phyloP scores from a whole-genome alignment of 2,797 vertebrate species.

The Myotis findleyi region DNA sequence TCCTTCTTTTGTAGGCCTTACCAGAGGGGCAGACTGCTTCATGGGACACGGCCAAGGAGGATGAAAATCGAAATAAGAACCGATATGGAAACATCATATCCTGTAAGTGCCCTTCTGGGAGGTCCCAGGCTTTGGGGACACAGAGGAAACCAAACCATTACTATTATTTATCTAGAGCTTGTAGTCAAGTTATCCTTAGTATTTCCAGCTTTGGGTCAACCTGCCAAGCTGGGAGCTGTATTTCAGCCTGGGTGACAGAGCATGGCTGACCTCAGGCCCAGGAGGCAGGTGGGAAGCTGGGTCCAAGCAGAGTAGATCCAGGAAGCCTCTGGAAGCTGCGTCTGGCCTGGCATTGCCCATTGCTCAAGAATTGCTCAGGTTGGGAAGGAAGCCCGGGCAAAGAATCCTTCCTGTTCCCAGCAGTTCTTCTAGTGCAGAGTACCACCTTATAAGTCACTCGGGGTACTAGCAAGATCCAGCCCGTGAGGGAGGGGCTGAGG shows the following conservation, averaged over 20 bases:
- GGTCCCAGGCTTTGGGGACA: not conserved
- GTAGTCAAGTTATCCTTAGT: not conserved
- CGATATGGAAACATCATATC: slow-evolving; percentile 99
- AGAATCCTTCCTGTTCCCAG: not conserved
- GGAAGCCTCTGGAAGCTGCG: not conserved
- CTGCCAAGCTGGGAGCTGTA: not conserved
- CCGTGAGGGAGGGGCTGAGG: not conserved
- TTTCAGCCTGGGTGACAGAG: not conserved
- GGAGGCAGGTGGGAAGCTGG: not conserved
- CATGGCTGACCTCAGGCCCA: not conserved
- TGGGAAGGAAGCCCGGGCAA: not conserved
- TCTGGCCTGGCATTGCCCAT: not conserved
- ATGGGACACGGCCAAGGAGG: slow-evolving; percentile 98
- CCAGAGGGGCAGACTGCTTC: slow-evolving; percentile 97
- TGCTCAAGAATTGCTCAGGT: not conserved
- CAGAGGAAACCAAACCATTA: not conserved
- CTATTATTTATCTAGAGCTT: not conserved
- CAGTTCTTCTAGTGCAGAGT: not conserved
- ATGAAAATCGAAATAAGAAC: slow-evolving; percentile 98
- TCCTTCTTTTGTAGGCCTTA: slow-evolving; percentile 91
- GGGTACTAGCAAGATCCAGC: not conserved
- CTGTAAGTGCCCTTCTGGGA: slow-evolving; percentile 93
- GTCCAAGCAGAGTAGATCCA: not conserved
- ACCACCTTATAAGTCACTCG: not conserved
- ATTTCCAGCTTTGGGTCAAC: not conserved